Base-by-base conservation (phyloP, 1,140 invertebrate genomes). In the Tyrophagus putrescentiae region DNA sequence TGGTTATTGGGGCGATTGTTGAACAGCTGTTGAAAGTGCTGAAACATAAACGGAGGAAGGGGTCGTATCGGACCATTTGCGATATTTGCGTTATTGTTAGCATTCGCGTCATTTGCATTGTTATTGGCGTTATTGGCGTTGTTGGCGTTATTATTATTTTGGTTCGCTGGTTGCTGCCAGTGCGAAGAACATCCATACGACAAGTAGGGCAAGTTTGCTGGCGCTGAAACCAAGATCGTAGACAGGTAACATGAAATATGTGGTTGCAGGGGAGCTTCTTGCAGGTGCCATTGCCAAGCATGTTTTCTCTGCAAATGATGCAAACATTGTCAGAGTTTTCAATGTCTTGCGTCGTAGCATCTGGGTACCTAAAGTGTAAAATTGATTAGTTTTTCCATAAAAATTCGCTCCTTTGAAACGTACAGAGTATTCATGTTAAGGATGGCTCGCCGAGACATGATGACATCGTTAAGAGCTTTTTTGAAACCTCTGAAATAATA, bases 181-280 rank as follows among this genome's bases (percentile, higher is more conserved):
- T 34, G 23, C 86, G 79, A 62, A 98, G 74, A 67, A 98, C 92
- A 75, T 98, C 96, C 45, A 97, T 79, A 21, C 96, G 80, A 74
- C 96, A 99, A 0, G 95, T 99, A 4, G 96, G 96, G 74, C 96
- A 99, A 0, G 95, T 99, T 76, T 99, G 96, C 72, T 99, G 96
- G 11, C 95, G 79, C 76, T 98, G 96, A 74, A 99, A 99, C 95
- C 95, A 99, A 4, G 92, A 92, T 7, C 95, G 80, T n/a, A 99
- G 76, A 73, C 96, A 99, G 31, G 86, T 85, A 25, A 92, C 88
- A 73, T 99, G 96, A 76, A 99, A 99, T 68, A 99, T 98, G 71
- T 99, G 96, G 74, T 95, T 94, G 75, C 96, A 99, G 0, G 96
- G 95, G 59, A 99, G 76, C 71, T 97, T 98, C 75, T 99, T 99